Conservation (phyloP, 2,888 invertebrate species). For the Hirtodrosophila trivittata region DNA sequence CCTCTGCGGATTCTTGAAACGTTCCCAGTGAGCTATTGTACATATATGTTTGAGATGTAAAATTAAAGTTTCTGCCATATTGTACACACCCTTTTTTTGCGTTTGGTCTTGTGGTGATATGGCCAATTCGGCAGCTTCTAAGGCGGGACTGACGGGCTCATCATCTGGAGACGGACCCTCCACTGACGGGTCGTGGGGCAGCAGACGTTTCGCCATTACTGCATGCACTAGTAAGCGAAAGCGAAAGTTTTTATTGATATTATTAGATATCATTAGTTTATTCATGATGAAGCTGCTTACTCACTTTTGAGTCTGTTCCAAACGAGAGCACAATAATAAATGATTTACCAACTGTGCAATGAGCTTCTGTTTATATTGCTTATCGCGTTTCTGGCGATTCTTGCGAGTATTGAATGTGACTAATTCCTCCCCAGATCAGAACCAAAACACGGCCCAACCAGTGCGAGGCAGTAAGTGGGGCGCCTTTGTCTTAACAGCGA, state of each 20-base stretch:
- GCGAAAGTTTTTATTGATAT: neutral
- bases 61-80: too few relatives aligned
- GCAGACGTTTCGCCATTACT: conserved; percentile 80
- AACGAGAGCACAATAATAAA: neutral
- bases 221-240: conserved; percentile 83
- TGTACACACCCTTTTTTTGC: conserved; percentile 67
- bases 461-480: conserved; percentile 37
- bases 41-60: too few relatives aligned
- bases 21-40: conserved; percentile 81
- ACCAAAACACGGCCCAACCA: conserved; percentile 22
- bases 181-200: conserved; percentile 68
- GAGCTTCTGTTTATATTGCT: conserved; percentile 14
- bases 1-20: conserved; percentile 46
- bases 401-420: conserved; percentile 42
- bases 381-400: conserved; percentile 13
- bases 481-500: conserved; percentile 53
- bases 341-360: conserved; percentile 26
- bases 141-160: conserved; percentile 81
- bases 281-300: conserved; percentile 20
- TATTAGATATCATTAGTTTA: too few relatives aligned
- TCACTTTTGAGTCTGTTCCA: conserved; percentile 20
- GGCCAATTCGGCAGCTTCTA: conserved; percentile 80
- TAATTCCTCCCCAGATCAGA: conserved; percentile 48
- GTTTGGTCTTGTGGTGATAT: conserved; percentile 69
- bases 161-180: conserved; percentile 74